phyloP scores from a whole-genome alignment of 1,140 invertebrate species.

The Diabrotica virgifera region DNA sequence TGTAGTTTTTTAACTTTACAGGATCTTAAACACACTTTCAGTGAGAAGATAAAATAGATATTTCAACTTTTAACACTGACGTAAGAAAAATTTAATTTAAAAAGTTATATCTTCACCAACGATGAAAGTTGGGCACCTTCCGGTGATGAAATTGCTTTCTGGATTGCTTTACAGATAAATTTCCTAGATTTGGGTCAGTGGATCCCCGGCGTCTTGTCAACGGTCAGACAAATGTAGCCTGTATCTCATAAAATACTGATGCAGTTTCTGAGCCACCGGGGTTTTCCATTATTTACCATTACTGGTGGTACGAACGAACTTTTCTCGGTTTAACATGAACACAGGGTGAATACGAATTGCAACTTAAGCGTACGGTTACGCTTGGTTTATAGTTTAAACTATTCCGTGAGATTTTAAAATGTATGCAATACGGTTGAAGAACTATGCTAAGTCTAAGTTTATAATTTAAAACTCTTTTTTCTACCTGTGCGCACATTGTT shows the following conservation, averaged over 20 bases:
- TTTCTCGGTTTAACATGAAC: background rate
- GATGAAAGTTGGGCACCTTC: background rate
- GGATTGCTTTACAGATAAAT: slow-evolving; percentile 10
- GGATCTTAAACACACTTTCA: too few relatives aligned
- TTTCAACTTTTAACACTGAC: too few relatives aligned
- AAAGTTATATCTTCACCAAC: background rate
- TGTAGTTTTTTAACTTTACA: too few relatives aligned
- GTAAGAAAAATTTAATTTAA: too few relatives aligned
- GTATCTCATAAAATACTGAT: slow-evolving; percentile 13
- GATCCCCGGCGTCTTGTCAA: slow-evolving; percentile 5
- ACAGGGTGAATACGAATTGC: background rate
- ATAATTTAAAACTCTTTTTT: too few relatives aligned
- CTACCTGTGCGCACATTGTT: too few relatives aligned
- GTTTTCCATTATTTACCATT: slow-evolving; percentile 14
- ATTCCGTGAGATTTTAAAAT: too few relatives aligned
- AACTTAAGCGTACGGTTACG: background rate
- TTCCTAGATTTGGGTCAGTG: slow-evolving; percentile 8
- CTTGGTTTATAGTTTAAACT: too few relatives aligned
- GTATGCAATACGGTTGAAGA: too few relatives aligned
- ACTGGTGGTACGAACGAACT: slow-evolving; percentile 1
- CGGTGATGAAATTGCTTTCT: background rate
- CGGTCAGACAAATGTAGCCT: slow-evolving; percentile 7
- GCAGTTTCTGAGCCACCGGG: slow-evolving; percentile 4
- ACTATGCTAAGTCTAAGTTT: too few relatives aligned
- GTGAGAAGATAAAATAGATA: too few relatives aligned